These are phyloP conservation scores for Halocynthia roretzi DNA, from an alignment of 23 tunicate genomes.

Conservation along the genomic window DNA sequence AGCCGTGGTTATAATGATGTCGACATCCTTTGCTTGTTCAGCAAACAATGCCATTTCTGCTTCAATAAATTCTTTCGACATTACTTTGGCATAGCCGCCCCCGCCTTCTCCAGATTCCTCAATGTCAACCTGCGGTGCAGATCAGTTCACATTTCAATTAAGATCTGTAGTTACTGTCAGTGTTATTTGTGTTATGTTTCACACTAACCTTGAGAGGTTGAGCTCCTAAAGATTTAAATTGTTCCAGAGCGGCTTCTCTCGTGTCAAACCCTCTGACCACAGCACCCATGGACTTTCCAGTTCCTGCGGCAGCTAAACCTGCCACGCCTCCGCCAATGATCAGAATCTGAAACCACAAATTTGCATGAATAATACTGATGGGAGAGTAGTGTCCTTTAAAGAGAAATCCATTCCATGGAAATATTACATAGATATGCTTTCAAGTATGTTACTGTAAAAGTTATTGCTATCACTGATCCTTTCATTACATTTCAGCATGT, in stretches of 20 bases:
- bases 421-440: too few relatives aligned
- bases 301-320: conserved; percentile 95
- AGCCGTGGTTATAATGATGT: conserved; percentile 94
- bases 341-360: conserved; percentile 35
- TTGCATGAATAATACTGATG: too few relatives aligned
- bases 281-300: conserved; percentile 96
- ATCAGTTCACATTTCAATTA: background rate
- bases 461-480: too few relatives aligned
- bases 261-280: conserved; percentile 95
- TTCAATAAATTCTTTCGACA: conserved; percentile 87
- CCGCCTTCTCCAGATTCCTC: conserved; percentile 93
- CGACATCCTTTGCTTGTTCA: conserved; percentile 80
- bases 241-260: conserved; percentile 95
- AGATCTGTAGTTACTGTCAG: too few relatives aligned
- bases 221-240: conserved; percentile 88
- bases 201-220: conserved; percentile 65
- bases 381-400: too few relatives aligned
- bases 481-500: too few relatives aligned
- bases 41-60: conserved; percentile 94
- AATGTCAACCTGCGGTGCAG: conserved; percentile 47
- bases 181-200: too few relatives aligned
- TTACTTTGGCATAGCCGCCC: conserved; percentile 96
- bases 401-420: too few relatives aligned
- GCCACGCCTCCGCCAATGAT: conserved; percentile 99
- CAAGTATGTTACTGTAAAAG: too few relatives aligned